These are phyloP conservation scores for Ectemnius continuus DNA, from an alignment of 2,888 invertebrate genomes.

Conservation along the genomic window DNA sequence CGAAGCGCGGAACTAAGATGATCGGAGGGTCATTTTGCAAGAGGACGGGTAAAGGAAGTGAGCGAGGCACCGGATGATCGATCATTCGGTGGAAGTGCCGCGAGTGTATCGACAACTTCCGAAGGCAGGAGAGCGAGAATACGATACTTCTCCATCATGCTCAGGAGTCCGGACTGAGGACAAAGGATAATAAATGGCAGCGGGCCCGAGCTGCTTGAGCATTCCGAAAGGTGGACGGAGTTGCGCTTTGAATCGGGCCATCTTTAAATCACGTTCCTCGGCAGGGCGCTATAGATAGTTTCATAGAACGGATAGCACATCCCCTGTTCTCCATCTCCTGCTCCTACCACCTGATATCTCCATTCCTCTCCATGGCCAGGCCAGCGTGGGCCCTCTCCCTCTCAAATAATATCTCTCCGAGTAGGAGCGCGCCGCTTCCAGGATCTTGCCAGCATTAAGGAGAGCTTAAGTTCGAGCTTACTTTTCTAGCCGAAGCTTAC, in stretches of 20 bases:
- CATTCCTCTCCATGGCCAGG: slow-evolving; percentile 43
- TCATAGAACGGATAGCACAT: slow-evolving; percentile 25
- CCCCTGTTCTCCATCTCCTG: slow-evolving; percentile 28
- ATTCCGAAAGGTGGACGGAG: slow-evolving; percentile 50
- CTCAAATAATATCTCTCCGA: slow-evolving; percentile 35
- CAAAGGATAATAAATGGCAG: slow-evolving; percentile 63
- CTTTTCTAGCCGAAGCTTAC: too few species aligned
- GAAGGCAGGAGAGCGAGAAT: slow-evolving; percentile 42
- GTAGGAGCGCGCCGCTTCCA: slow-evolving; percentile 1
- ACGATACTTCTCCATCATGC: slow-evolving; percentile 54
- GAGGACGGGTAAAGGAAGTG: slow-evolving; percentile 19
- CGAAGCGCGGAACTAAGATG: too few species aligned
- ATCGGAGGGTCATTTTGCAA: slow-evolving; percentile 4
- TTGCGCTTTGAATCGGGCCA: slow-evolving; percentile 43
- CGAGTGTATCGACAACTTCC: slow-evolving; percentile 36
- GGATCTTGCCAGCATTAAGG: too few species aligned
- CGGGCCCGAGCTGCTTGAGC: slow-evolving; percentile 40
- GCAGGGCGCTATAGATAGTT: slow-evolving; percentile 48
- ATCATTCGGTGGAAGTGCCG: slow-evolving; percentile 32
- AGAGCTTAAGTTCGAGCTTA: too few species aligned
- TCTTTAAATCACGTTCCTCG: slow-evolving; percentile 56
- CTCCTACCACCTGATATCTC: slow-evolving; percentile 35
- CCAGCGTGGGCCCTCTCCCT: slow-evolving; percentile 11
- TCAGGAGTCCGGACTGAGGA: slow-evolving; percentile 39
- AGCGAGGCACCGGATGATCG: slow-evolving; percentile 51